Evolutionary conservation across 2,797 vertebrate genomes (phyloP).

Genomic region (Gadopsis marmoratus): DNA sequence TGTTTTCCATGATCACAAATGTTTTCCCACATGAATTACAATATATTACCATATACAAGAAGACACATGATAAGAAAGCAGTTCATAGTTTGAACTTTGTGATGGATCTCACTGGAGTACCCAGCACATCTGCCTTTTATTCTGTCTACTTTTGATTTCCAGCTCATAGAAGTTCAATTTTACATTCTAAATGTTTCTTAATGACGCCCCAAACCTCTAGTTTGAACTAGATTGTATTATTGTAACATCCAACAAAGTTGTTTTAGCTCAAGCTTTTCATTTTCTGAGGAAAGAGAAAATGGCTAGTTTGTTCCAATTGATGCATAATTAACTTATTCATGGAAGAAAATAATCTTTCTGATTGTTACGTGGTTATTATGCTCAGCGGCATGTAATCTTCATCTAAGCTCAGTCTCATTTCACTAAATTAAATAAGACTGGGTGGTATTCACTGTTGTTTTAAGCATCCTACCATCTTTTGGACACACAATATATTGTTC

Average conservation of each 20-base stretch:
- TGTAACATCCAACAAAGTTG: neutral
- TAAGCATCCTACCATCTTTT: neutral
- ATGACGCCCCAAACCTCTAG: neutral
- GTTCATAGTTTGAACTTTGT: neutral
- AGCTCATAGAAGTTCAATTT: neutral
- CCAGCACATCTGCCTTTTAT: neutral
- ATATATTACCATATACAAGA: neutral
- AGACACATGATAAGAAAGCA: neutral
- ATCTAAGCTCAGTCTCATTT: neutral
- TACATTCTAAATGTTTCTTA: neutral
- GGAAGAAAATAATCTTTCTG: neutral
- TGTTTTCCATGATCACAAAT: neutral
- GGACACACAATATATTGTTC: neutral
- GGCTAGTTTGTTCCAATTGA: neutral
- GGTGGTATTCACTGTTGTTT: neutral
- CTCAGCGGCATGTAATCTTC: neutral
- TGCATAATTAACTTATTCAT: neutral
- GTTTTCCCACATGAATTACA: neutral
- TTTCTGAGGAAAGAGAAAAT: neutral
- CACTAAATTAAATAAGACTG: neutral
- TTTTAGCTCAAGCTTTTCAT: neutral
- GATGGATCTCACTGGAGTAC: neutral
- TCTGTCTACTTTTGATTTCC: neutral
- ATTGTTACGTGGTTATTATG: neutral
- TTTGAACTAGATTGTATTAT: neutral